A percentile compares a stretch with the other conserved stretches of the same genome.
phyloP scores from a whole-genome alignment of 1,140 invertebrate species.

The Micrasema longulum region DNA sequence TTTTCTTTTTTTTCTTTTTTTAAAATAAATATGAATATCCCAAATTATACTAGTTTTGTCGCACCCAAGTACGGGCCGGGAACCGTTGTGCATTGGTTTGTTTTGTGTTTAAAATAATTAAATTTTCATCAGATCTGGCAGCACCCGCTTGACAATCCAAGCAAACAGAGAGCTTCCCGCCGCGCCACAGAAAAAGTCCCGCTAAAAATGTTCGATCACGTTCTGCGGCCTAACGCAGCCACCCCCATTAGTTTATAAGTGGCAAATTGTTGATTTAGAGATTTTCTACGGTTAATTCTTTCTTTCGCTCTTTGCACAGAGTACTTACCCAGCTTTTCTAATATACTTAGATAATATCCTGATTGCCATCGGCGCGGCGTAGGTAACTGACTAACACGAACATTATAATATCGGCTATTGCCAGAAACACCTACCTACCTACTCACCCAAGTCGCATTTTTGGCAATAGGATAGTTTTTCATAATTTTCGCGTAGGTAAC shows the following conservation, averaged over 20 bases:
- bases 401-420: no score
- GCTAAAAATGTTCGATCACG: slow-evolving; percentile 56
- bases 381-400: no score
- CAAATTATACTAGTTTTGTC: no score
- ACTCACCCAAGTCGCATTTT: no score
- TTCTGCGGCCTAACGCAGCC: slow-evolving; percentile 53
- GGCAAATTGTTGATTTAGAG: slow-evolving; percentile 56
- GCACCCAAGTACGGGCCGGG: no score
- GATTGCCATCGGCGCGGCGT: no score
- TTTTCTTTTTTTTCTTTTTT: background rate
- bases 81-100: no score
- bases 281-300: slow-evolving; percentile 53
- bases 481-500: no score
- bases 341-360: no score
- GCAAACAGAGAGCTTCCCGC: slow-evolving; percentile 52
- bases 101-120: no score
- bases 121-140: slow-evolving; percentile 37
- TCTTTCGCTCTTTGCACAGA: slow-evolving; percentile 26
- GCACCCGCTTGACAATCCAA: slow-evolving; percentile 34
- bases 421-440: no score
- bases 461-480: no score
- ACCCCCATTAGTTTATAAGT: slow-evolving; percentile 56
- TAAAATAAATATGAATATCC: background rate
- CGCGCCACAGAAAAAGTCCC: slow-evolving; percentile 55
- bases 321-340: slow-evolving; percentile 51